These are phyloP conservation scores for Podarcis cretensis DNA, from an alignment of 2,113 vertebrate species.

Conservation along the genomic window DNA sequence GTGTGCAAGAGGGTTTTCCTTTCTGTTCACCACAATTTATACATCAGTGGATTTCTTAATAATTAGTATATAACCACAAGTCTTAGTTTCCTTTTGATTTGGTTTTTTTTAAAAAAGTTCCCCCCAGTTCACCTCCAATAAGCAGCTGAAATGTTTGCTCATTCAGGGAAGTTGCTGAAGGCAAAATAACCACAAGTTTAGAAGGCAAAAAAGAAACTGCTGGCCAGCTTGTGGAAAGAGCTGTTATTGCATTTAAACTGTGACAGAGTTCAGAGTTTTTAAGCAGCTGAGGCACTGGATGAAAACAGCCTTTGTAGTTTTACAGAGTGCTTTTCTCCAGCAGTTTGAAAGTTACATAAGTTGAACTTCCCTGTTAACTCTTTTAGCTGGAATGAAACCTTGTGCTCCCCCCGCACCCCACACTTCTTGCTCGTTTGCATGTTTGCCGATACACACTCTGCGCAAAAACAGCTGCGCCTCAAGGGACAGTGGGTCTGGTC, in stretches of 20 bases:
- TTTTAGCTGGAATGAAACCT: slow-evolving; percentile 31
- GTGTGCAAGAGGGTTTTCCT: background rate
- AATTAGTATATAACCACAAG: background rate
- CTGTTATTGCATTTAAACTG: slow-evolving; percentile 24
- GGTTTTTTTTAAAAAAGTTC: background rate
- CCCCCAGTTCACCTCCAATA: background rate
- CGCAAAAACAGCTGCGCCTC: slow-evolving; percentile 35
- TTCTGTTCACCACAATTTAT: background rate
- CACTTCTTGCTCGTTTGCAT: background rate
- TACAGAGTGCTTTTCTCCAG: slow-evolving; percentile 37
- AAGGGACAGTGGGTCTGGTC: slow-evolving; percentile 49
- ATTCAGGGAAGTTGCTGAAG: background rate
- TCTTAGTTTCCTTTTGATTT: background rate
- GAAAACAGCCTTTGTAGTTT: slow-evolving; percentile 43
- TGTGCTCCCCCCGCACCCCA: background rate
- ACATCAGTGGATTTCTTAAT: background rate
- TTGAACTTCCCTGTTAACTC: slow-evolving; percentile 62
- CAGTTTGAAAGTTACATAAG: slow-evolving; percentile 61
- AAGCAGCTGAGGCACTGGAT: slow-evolving; percentile 1
- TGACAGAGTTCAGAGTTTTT: slow-evolving; percentile 7
- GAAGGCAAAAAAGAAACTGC: background rate
- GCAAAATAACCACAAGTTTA: background rate
- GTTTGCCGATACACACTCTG: slow-evolving; percentile 13
- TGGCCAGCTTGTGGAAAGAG: background rate
- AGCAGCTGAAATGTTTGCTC: slow-evolving; percentile 1